phyloP scores from a whole-genome alignment of 64 coral and sea anemone species.

The Stylophora pistillata region DNA sequence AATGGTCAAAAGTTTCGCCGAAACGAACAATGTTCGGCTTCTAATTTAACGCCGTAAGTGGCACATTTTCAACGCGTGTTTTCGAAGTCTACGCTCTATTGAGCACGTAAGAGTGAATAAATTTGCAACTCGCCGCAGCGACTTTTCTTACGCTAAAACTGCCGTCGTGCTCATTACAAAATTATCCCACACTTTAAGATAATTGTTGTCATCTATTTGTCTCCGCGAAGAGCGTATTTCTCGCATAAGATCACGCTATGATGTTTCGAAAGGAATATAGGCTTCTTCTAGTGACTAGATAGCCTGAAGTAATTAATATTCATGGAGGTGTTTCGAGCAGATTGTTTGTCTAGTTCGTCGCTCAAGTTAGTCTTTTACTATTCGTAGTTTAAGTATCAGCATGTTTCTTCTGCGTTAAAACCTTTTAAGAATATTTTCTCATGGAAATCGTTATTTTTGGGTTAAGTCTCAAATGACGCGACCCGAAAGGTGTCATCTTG shows the following conservation, averaged over 20 bases:
- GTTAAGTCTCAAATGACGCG: not conserved
- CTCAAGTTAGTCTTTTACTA: conserved; percentile 13
- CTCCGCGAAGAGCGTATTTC: no score
- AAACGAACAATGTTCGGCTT: not conserved
- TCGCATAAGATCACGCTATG: not conserved
- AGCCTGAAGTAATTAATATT: conserved; percentile 46
- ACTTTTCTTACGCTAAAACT: conserved; percentile 14
- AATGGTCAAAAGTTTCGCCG: conserved; percentile 5
- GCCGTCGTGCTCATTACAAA: not conserved
- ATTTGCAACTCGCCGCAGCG: conserved; percentile 42
- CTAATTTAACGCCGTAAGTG: conserved; percentile 38
- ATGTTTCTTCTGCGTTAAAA: not conserved
- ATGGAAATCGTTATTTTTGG: not conserved
- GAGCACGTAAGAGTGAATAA: conserved; percentile 67
- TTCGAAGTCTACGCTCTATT: conserved; percentile 67
- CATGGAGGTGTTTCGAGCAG: conserved; percentile 3
- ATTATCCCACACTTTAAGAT: not conserved
- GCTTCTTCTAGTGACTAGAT: not conserved
- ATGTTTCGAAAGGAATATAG: conserved; percentile 8
- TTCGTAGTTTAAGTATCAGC: not conserved
- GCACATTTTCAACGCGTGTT: conserved; percentile 83
- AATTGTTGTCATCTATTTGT: not conserved
- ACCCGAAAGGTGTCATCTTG: not conserved
- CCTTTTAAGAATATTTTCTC: not conserved
- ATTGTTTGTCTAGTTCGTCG: conserved; percentile 30